Percentiles rank a stretch among this genome's conserved stretches.
Evolutionary conservation across 92 coral and sea anemone species (phyloP).

Genomic region (Isaurus tuberculatus): DNA sequence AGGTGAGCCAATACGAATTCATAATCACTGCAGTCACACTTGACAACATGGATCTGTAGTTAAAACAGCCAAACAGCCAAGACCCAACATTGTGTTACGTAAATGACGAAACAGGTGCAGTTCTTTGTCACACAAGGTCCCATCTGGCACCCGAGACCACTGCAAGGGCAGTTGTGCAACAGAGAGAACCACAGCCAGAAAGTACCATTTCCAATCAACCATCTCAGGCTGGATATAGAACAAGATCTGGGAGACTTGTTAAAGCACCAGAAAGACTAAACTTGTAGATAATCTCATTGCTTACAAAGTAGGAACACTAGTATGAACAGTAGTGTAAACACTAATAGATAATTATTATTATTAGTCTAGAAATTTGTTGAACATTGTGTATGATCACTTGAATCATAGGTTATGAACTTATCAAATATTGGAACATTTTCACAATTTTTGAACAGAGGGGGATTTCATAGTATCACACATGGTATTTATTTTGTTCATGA

Average conservation of each 20-base stretch:
- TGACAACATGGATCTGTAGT: slow-evolving; percentile 35
- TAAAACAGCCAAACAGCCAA: slow-evolving; percentile 63
- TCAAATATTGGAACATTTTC: no score
- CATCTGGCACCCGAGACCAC: slow-evolving; percentile 52
- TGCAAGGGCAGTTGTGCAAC: slow-evolving; percentile 12
- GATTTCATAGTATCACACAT: no score
- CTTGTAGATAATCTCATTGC: slow-evolving; percentile 1
- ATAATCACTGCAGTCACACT: background rate
- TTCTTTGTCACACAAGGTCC: slow-evolving; percentile 62
- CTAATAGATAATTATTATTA: no score
- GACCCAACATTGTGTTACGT: slow-evolving; percentile 63
- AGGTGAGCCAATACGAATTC: background rate
- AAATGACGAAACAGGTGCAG: slow-evolving; percentile 57
- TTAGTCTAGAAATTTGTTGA: no score
- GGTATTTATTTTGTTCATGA: no score
- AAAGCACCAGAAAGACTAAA: slow-evolving; percentile 22
- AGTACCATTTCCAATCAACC: slow-evolving; percentile 15
- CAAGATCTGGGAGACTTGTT: slow-evolving; percentile 10
- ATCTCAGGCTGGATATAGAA: slow-evolving; percentile 8
- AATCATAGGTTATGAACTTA: no score
- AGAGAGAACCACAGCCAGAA: slow-evolving; percentile 25
- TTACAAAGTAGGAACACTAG: slow-evolving; percentile 8
- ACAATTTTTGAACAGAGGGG: no score
- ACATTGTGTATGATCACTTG: no score
- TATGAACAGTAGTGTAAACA: no score